Evolutionary conservation across 1,140 invertebrate species (phyloP), one percentile per base, ranked within the genome.

Genomic region (Drosophila nannoptera): DNA sequence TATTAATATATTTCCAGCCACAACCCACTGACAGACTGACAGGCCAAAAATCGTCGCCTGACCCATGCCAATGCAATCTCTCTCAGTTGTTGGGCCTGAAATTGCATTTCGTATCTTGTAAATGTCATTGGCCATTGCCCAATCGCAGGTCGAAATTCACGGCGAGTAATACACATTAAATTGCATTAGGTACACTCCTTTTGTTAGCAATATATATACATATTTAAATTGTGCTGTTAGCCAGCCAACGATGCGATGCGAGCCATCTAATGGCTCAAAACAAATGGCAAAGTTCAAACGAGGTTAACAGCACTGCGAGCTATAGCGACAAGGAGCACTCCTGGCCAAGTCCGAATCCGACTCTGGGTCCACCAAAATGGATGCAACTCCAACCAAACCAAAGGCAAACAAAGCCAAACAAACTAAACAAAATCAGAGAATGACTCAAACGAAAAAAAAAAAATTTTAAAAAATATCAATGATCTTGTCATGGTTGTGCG

Each of bases 211-310:
- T 14, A 59, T 59, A 78, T 78, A 59, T 59, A n/a, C n/a, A 78
- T 80, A 86, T 86, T 84, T 84, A 84, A 84, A 84, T 84, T 76
- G 80, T 73, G 54, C 55, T 53, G 61, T 61, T 66, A 78, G 67
- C 5, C 40, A 42, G 40, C 40, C 40, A 67, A 77, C n/a, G n/a
- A n/a, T n/a, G n/a, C 84, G 80, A 81, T 76, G 58, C 81, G 73
- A 75, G 63, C 77, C 72, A 86, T 84, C 80, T 83, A 81, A 86
- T 84, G 81, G 81, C 81, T 86, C 77, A 87, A 73, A 78, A 86
- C 78, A 86, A 86, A 86, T 86, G 81, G 81, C 81, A 86, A 86
- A 87, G 81, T 86, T 86, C 81, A 86, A 87, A 75, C 54, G 82
- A 86, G 81, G 81, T 86, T 86, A 86, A 86, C 82, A 86, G 74